Conservation (phyloP, 1,140 invertebrate species). For the Nebria ingens region DNA sequence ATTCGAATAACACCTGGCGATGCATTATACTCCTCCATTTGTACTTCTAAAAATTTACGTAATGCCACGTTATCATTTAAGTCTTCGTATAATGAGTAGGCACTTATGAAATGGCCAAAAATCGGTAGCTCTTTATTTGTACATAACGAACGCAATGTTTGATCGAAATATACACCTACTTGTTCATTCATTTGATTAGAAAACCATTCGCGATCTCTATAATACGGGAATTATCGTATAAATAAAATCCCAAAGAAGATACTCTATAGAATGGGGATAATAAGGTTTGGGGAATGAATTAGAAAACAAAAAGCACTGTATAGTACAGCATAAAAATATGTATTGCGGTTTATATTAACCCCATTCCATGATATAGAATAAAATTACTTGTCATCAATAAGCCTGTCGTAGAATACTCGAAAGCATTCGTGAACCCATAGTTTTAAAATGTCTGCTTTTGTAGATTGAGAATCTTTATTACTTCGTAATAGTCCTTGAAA, state of each 20-base stretch:
- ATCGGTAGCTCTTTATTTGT: conserved; percentile 60
- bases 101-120: conserved; percentile 71
- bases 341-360: background rate
- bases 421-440: conserved; percentile 79
- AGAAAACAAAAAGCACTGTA: conserved; percentile 12
- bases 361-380: conserved; percentile 12
- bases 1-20: conserved; percentile 61
- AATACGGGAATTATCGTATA: conserved; percentile 18
- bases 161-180: conserved; percentile 62
- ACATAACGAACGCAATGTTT: conserved; percentile 69
- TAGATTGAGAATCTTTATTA: conserved; percentile 63
- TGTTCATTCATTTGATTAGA: conserved; percentile 55
- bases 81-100: conserved; percentile 65
- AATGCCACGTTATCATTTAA: conserved; percentile 49
- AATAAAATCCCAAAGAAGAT: conserved; percentile 6
- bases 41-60: conserved; percentile 50
- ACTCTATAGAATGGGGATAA: conserved; percentile 10
- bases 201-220: conserved; percentile 66
- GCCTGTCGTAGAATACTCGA: conserved; percentile 70
- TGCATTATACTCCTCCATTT: conserved; percentile 70
- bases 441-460: conserved; percentile 52
- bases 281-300: too few species aligned
- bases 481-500: conserved; percentile 63
- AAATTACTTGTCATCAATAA: conserved; percentile 60
- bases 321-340: too few species aligned